Evolutionary conservation across 2,888 invertebrate species (phyloP).

Genomic region (Deroplatys truncata): DNA sequence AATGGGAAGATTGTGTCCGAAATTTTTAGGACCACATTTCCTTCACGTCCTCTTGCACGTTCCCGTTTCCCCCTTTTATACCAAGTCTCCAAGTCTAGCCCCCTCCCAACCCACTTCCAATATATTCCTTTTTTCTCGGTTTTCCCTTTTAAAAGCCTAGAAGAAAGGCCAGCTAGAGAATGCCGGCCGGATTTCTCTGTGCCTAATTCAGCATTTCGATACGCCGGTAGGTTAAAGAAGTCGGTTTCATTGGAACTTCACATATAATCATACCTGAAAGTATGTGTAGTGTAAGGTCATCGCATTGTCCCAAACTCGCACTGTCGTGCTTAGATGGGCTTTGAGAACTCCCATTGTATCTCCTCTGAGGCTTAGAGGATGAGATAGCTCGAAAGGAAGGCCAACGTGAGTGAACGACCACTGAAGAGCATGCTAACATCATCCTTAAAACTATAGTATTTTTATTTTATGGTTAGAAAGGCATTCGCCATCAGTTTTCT

Average conservation of each 20-base stretch:
- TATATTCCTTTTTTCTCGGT: not conserved
- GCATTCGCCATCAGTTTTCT: no score
- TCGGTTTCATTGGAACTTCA: not conserved
- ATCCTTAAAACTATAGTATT: no score
- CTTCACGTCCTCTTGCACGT: slow-evolving; percentile 22
- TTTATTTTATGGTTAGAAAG: no score
- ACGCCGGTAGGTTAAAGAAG: not conserved
- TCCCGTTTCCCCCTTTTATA: not conserved
- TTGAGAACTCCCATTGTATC: not conserved
- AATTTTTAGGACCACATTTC: slow-evolving; percentile 75
- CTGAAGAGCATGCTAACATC: not conserved
- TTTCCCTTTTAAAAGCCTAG: not conserved
- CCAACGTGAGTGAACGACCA: not conserved
- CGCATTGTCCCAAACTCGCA: not conserved
- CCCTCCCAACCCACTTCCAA: not conserved
- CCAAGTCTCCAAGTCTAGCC: not conserved
- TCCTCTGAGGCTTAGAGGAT: not conserved
- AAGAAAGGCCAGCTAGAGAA: not conserved
- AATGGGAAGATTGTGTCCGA: slow-evolving; percentile 75
- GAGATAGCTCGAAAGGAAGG: not conserved
- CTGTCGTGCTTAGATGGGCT: not conserved
- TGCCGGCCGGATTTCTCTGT: not conserved
- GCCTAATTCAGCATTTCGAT: not conserved
- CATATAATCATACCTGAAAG: not conserved
- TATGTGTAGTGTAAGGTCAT: not conserved